These are phyloP conservation scores for Nephotettix cincticeps DNA, from an alignment of 1,140 invertebrate genomes.

Conservation along the genomic window DNA sequence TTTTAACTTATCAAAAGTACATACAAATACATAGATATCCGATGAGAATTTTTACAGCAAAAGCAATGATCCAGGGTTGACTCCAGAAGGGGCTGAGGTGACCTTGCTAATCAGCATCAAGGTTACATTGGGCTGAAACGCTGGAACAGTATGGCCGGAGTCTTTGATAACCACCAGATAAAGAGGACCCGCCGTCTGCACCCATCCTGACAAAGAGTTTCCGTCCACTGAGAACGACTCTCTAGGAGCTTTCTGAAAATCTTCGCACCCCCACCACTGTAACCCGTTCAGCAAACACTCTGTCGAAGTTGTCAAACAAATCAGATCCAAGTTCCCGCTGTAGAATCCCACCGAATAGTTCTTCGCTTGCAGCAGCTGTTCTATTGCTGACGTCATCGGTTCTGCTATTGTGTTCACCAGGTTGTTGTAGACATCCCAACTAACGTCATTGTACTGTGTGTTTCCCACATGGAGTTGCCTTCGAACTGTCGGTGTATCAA, in stretches of 20 bases:
- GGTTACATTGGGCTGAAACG: too few relatives aligned
- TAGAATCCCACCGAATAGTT: slow-evolving; percentile 72
- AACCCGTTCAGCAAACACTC: slow-evolving; percentile 62
- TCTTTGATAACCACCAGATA: too few relatives aligned
- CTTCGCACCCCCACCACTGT: slow-evolving; percentile 46
- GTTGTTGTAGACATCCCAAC: slow-evolving; percentile 50
- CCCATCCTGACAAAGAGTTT: too few relatives aligned
- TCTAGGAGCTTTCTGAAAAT: slow-evolving; percentile 46
- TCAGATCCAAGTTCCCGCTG: slow-evolving; percentile 83
- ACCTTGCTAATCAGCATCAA: too few relatives aligned
- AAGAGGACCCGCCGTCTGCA: too few relatives aligned
- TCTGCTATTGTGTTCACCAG: slow-evolving; percentile 79
- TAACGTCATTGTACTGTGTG: slow-evolving; percentile 45
- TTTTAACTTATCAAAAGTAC: too few relatives aligned
- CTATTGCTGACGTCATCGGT: slow-evolving; percentile 72
- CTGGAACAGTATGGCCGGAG: too few relatives aligned
- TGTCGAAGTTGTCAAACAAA: slow-evolving; percentile 75
- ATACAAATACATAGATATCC: too few relatives aligned
- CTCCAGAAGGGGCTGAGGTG: too few relatives aligned
- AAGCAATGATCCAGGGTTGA: too few relatives aligned
- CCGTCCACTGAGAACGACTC: slow-evolving; percentile 49
- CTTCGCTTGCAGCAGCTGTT: slow-evolving; percentile 61
- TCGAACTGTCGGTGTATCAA: slow-evolving; percentile 55
- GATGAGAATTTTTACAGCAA: too few relatives aligned
- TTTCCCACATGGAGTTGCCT: slow-evolving; percentile 56